These are phyloP conservation scores for Drosophila fuyamai DNA, from an alignment of 1,140 invertebrate genomes.

Conservation along the genomic window DNA sequence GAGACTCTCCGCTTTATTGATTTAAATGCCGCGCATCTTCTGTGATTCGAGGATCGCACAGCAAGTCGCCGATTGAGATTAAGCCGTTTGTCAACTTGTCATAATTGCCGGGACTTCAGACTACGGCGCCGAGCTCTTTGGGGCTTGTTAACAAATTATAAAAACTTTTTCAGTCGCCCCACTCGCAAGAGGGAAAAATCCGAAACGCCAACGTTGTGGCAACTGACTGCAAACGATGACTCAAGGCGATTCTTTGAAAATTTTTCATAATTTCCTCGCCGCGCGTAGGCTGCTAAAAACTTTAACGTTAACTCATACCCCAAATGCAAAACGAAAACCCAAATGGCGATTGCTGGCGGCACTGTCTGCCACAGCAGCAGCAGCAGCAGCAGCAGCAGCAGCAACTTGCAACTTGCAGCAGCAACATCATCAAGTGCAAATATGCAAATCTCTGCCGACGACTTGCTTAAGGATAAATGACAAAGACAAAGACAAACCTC, in stretches of 20 bases:
- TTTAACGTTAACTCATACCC: slow-evolving; percentile 5
- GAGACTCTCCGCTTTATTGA: slow-evolving; percentile 59
- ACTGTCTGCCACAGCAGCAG: slow-evolving; percentile 15
- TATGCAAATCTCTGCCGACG: slow-evolving; percentile 68
- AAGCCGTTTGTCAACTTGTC: slow-evolving; percentile 83
- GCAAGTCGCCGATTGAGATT: slow-evolving; percentile 73
- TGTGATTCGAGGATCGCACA: slow-evolving; percentile 51
- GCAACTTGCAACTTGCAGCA: slow-evolving; percentile 41
- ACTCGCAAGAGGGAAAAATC: slow-evolving; percentile 20
- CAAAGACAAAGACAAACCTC: slow-evolving; percentile 59
- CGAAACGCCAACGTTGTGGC: slow-evolving; percentile 51
- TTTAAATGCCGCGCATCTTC: slow-evolving; percentile 72
- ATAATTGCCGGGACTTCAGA: slow-evolving; percentile 62
- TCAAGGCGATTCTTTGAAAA: slow-evolving; percentile 78
- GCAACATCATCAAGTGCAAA: slow-evolving; percentile 79
- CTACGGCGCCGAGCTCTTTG: slow-evolving; percentile 62
- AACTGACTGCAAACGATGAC: slow-evolving; percentile 71
- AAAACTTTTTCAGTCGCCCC: slow-evolving; percentile 44
- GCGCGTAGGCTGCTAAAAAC: slow-evolving; percentile 66
- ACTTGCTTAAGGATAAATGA: slow-evolving; percentile 44
- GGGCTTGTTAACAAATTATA: slow-evolving; percentile 75
- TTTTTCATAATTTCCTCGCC: slow-evolving; percentile 67
- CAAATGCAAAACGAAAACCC: slow-evolving; percentile 36
- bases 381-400: slow-evolving; percentile 28
- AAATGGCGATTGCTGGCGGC: slow-evolving; percentile 53